Base-by-base conservation (phyloP, 2,888 invertebrate genomes). In the Pterostichus madidus region DNA sequence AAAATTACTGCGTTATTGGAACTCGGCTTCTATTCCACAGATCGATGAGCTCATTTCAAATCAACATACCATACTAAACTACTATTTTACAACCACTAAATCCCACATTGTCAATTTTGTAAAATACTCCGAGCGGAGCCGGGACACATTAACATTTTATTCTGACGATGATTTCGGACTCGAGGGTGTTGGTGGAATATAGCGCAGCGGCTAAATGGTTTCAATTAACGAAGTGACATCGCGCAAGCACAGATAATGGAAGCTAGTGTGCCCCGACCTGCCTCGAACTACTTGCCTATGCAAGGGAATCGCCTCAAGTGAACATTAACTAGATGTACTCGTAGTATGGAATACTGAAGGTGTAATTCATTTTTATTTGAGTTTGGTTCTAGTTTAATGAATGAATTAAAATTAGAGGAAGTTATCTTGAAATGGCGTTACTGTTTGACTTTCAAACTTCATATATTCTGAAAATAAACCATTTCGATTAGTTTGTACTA, bases 181-280 rank as follows among this genome's bases (percentile, higher is more conserved):
- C 17, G 17, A 5, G 15, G 17, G 56, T 17, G 56, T 17, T 17
- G 2, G 24, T 24, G 7, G 56, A 13, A 52, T 2, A n/a, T 2
- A 56, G 56, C 68, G 15, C 44, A 6, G 4, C 68, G 8, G 39
- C 35, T 52, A 52, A 76, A 76, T 76, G 76, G 76, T 76, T 76
- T 76, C 76, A 76, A 76, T 76, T 76, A 76, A 76, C 76, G 15
- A 53, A 35, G 76, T 76, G 76, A 56, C 76, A 76, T 52, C 49
- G 76, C 31, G 53, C 52, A 17, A 56, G 56, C 31, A 39, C n/a
- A 76, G 76, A 31, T 76, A 76, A 76, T 76, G 76, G 76, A n/a
- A 17, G 44, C 46, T 15, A 3, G 2, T 13, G 76, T 5, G 15
- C 31, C 15, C 53, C 32, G 17, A 11, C 17, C 46, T 24, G 24